These are phyloP conservation scores for Ictalurus furcatus DNA, from an alignment of 2,113 vertebrate species.

Conservation along the genomic window DNA sequence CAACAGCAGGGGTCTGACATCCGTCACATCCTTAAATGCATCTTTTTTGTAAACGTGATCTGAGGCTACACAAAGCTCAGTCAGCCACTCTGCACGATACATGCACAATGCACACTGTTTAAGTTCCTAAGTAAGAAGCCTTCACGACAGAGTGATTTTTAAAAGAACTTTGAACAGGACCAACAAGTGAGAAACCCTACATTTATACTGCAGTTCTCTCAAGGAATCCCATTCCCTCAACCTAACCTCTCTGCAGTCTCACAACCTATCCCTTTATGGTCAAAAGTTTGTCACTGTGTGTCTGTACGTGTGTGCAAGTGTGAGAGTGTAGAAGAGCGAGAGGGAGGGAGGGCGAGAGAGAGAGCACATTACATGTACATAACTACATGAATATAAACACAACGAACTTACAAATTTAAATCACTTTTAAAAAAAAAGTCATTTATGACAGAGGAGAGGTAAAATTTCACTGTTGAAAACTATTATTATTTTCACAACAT, in stretches of 20 bases:
- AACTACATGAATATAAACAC: not conserved
- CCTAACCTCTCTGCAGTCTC: conserved; percentile 14
- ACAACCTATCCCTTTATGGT: conserved; percentile 72
- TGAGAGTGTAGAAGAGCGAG: conserved; percentile 47
- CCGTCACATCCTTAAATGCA: not conserved
- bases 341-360: not conserved
- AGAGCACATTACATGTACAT: not conserved
- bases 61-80: not conserved
- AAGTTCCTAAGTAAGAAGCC: not conserved
- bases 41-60: not conserved
- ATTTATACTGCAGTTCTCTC: conserved; percentile 31
- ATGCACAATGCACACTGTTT: not conserved
- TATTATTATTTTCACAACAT: not conserved
- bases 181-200: not conserved
- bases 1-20: not conserved
- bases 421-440: not conserved
- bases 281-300: conserved; percentile 49
- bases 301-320: not conserved
- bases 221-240: conserved; percentile 37
- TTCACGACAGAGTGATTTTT: not conserved
- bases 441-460: not conserved
- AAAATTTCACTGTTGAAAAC: not conserved
- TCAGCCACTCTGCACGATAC: not conserved
- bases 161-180: not conserved
- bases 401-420: not conserved